Percentiles rank a stretch among this genome's conserved stretches.
phyloP scores from a whole-genome alignment of 2,888 invertebrate species.

The Drosophila siamana region DNA sequence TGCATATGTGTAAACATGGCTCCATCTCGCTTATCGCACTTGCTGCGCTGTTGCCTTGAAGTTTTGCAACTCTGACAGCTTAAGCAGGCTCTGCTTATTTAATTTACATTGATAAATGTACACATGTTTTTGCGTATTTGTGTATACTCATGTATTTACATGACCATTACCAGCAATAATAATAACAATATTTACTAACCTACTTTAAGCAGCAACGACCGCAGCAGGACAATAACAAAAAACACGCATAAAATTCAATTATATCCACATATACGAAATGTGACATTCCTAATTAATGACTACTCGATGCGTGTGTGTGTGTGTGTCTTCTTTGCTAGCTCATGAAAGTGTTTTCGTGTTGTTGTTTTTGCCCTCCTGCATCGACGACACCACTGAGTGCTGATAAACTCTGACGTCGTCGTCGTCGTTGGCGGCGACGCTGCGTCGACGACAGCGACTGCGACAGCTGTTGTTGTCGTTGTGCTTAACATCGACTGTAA shows the following conservation, averaged over 20 bases:
- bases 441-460: slow-evolving; percentile 2
- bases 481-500: slow-evolving; percentile 52
- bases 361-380: slow-evolving; percentile 56
- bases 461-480: slow-evolving; percentile 12
- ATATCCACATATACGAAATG: slow-evolving; percentile 26
- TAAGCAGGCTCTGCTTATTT: slow-evolving; percentile 27
- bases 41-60: slow-evolving; percentile 42
- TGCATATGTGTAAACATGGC: neutral
- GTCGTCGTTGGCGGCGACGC: slow-evolving; percentile 17
- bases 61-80: slow-evolving; percentile 11
- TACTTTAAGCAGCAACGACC: slow-evolving; percentile 13
- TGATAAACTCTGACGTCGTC: slow-evolving; percentile 58
- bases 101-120: slow-evolving; percentile 18
- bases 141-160: neutral
- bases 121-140: too few relatives aligned
- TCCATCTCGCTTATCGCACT: slow-evolving; percentile 23
- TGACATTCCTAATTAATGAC: slow-evolving; percentile 40
- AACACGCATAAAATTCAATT: slow-evolving; percentile 24
- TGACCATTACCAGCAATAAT: slow-evolving; percentile 19
- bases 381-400: slow-evolving; percentile 13
- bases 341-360: slow-evolving; percentile 27
- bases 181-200: slow-evolving; percentile 37
- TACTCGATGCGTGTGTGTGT: slow-evolving; percentile 6
- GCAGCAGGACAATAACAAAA: slow-evolving; percentile 40
- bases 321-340: slow-evolving; percentile 6